Base-by-base conservation (phyloP, 2,888 invertebrate species). In the Oegoconia quadripuncta region DNA sequence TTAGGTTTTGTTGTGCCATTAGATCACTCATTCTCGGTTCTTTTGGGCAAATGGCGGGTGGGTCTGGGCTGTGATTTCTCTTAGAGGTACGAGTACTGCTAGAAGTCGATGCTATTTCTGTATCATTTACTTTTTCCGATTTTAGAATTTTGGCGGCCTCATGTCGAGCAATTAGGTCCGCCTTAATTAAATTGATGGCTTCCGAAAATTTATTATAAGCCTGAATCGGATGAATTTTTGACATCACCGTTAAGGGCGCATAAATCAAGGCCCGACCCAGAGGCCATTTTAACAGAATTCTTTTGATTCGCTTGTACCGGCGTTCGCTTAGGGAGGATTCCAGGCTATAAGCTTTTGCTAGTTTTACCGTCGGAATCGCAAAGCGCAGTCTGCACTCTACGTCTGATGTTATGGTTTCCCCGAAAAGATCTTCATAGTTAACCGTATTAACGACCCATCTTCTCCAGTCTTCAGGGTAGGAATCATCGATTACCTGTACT, bases 371-470 rank as follows among this genome's bases (percentile, higher is more conserved):
- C 0, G 41, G 41, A 9, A 41, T 6, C 3, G 41, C 41, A 16
- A 41, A 41, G 2, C 41, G 12, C 11, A 41, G 20, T n/a, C n/a
- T n/a, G 11, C 23, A 27, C 22, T 36, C 39, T 1, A 29, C 3
- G 8, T 27, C 31, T 2, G 35, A 28, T 7, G 42, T 20, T 7
- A 42, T 31, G 2, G 13, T 11, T 7, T 32, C 28, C 14, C 42
- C 42, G 16, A 42, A 42, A 2, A 39, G 34, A 5, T 29, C 15
- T 2, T 15, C 2, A 17, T 12, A 36, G 3, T 29, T 15, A 6
- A 20, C 8, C 6, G 29, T 15, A 3, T 29, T 5, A 6, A 29
- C 20, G 20, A 29, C 22, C 36, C 36, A 36, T 14, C 12, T 18
- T n/a, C 26, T 14, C 34, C 34, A 34, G 14, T 14, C 20, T 3